These are phyloP conservation scores for Potamilus streckersoni DNA, from an alignment of 1,140 invertebrate genomes.

Conservation along the genomic window DNA sequence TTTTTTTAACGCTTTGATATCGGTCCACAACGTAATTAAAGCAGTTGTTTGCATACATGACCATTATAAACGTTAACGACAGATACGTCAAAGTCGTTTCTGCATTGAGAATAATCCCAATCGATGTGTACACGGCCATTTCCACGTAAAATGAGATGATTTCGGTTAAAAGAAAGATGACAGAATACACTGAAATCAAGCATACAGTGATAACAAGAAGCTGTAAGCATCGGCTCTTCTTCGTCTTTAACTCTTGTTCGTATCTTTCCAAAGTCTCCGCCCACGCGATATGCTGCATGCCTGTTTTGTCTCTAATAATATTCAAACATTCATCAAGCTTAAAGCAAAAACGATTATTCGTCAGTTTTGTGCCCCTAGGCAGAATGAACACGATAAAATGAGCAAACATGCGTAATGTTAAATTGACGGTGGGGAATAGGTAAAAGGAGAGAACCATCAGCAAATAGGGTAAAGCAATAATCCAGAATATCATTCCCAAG, in stretches of 20 bases:
- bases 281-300: background rate
- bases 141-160: slow-evolving; percentile 38
- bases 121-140: slow-evolving; percentile 38
- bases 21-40: slow-evolving; percentile 35
- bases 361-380: background rate
- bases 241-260: background rate
- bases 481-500: slow-evolving; percentile 15
- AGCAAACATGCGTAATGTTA: slow-evolving; percentile 6
- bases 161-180: slow-evolving; percentile 35
- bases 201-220: slow-evolving; percentile 22
- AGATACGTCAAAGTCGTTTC: slow-evolving; percentile 29
- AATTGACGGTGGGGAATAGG: too few species aligned
- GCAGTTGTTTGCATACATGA: background rate
- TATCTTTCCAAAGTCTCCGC: slow-evolving; percentile 7
- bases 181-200: slow-evolving; percentile 35
- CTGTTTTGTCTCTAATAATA: background rate
- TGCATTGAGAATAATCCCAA: slow-evolving; percentile 43
- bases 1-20: slow-evolving; percentile 41
- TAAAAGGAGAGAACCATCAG: slow-evolving; percentile 14
- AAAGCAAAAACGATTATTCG: background rate
- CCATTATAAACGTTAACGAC: slow-evolving; percentile 35
- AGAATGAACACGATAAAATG: slow-evolving; percentile 18
- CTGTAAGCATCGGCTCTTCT: slow-evolving; percentile 5
- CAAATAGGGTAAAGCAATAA: slow-evolving; percentile 7
- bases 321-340: background rate